Base-by-base conservation (phyloP, 2,888 invertebrate species). In the Mimas tiliae region DNA sequence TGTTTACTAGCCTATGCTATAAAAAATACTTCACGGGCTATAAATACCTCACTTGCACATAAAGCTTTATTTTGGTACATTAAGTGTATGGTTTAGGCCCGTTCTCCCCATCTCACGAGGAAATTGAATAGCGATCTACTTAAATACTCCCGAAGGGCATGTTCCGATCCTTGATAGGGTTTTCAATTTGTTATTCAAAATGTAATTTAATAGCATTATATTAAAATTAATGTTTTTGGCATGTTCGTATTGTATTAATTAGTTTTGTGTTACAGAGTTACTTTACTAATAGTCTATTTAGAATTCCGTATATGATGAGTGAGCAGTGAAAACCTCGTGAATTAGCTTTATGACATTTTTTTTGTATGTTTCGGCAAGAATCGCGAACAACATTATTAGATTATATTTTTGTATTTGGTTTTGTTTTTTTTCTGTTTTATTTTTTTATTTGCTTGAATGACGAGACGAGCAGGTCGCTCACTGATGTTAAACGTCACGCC, bases 61-160 rank as follows among this genome's bases (percentile, higher is more conserved):
- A 21, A 65, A 68, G 65, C 73, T 73, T 80, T 80, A 79, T 79
- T 81, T 80, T 73, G 70, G 71, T 72, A 78, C 79, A 81, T 81
- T 79, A 80, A 71, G 72, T 74, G 75, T 72, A 72, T 69, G 69
- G 62, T 72, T 64, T 67, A 65, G 63, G 69, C 65, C 67, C 70
- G 68, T 70, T 70, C 73, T 74, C 67, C 72, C 68, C 72, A 64
- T 65, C 48, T 55, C 58, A 16, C n/a, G 21, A 81, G 86, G 85
- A 85, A 87, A 86, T 87, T 85, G 85, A 86, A 85, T 84, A 84
- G 78, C 79, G 77, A 79, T 85, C 76, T 76, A 81, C 77, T 81
- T 79, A 79, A 84, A 82, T 75, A 73, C 70, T 71, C 79, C 81
- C 78, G 63, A 70, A 77, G 79, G 81, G 78, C 74, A 74, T 65